Evolutionary conservation across 2,113 vertebrate species (phyloP).

Genomic region (Spea multiplicata): DNA sequence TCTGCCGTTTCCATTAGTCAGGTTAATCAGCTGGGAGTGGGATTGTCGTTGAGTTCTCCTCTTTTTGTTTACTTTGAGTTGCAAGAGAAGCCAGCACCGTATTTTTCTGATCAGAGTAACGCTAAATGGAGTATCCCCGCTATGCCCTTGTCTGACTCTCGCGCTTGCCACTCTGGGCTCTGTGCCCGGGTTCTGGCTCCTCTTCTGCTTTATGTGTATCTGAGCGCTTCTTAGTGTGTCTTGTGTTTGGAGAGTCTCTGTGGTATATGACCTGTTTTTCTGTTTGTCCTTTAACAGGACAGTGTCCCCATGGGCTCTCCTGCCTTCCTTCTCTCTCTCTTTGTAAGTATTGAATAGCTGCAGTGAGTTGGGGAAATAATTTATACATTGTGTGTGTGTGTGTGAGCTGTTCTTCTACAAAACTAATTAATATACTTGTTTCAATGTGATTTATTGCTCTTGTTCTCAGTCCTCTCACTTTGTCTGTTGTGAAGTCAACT

Average conservation of each 20-base stretch:
- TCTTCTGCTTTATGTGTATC: slow-evolving; percentile 53
- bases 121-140: neutral
- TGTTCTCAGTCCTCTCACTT: slow-evolving; percentile 1
- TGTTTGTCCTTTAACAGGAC: slow-evolving; percentile 99
- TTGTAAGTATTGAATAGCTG: slow-evolving; percentile 97
- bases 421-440: neutral
- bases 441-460: neutral
- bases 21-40: too few relatives aligned
- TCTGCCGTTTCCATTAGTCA: too few relatives aligned
- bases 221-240: slow-evolving; percentile 60
- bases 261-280: slow-evolving; percentile 71
- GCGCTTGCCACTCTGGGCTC: neutral
- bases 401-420: neutral
- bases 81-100: slow-evolving; percentile 28
- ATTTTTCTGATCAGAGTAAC: neutral
- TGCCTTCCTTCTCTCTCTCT: slow-evolving; percentile 99
- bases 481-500: slow-evolving; percentile 4
- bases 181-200: slow-evolving; percentile 10
- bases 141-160: neutral
- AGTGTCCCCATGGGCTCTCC: slow-evolving; percentile 99
- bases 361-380: slow-evolving; percentile 55
- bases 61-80: neutral
- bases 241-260: slow-evolving; percentile 63
- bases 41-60: too few relatives aligned
- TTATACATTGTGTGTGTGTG: neutral